These are phyloP conservation scores for Silurus aristotelis DNA, from an alignment of 2,797 vertebrate genomes.

Conservation along the genomic window DNA sequence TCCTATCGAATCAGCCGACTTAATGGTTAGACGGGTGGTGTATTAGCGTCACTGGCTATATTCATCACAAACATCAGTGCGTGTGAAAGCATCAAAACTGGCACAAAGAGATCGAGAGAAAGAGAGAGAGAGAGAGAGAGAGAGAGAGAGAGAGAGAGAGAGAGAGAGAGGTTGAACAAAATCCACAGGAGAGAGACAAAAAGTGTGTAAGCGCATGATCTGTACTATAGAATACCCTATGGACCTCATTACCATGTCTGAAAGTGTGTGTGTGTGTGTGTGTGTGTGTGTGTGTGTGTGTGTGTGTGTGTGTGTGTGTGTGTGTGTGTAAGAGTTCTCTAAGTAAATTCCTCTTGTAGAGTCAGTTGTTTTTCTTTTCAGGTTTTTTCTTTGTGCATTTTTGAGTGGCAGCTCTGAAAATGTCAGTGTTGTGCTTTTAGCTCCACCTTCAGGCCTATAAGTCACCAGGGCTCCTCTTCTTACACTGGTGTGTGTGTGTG, in stretches of 20 bases:
- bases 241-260: constrained; percentile 40
- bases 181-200: constrained; percentile 33
- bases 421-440: constrained; percentile 1
- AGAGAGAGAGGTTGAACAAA: background rate
- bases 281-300: background rate
- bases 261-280: background rate
- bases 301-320: background rate
- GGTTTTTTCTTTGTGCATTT: background rate
- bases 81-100: constrained; percentile 7
- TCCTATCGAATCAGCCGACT: constrained; percentile 25
- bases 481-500: background rate
- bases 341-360: constrained; percentile 59
- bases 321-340: constrained; percentile 45
- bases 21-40: constrained; percentile 25
- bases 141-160: constrained; percentile 32
- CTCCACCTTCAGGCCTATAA: constrained; percentile 19
- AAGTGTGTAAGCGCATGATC: constrained; percentile 36
- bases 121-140: background rate
- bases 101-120: background rate
- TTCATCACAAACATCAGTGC: constrained; percentile 35
- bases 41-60: constrained; percentile 36
- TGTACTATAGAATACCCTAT: constrained; percentile 41
- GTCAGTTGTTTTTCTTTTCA: constrained; percentile 28
- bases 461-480: background rate
- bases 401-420: constrained; percentile 7